Base-by-base conservation (phyloP, 2,113 vertebrate species). In the Grammomys dolichurus region DNA sequence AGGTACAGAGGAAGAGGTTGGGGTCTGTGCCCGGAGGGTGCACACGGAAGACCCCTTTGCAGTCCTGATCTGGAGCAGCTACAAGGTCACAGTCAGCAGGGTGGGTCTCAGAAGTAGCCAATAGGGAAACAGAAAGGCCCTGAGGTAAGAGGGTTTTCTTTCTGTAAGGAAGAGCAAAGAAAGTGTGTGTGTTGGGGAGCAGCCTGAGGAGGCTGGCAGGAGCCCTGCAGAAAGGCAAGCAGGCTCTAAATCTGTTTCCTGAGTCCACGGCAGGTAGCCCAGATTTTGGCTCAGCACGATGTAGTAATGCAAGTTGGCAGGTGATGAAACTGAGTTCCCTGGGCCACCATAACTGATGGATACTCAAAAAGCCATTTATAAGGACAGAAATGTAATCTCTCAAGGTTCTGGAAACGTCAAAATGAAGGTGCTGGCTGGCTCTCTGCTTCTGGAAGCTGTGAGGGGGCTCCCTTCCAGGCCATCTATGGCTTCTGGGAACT, bases 171-270 rank as follows among this genome's bases (percentile, higher is more conserved):
- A 24, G n/a, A 72, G n/a, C 72, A 89, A 82, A 82, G 80, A 40
- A n/a, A 58, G 20, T 58, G 80, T 82, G 51, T 54, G 31, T 36
- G 43, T 24, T 36, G 78, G 17, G 26, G 9, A 40, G 46, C 7
- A 5, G 54, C 48, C n/a, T 36, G 40, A 63, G 77, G 28, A 36
- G 24, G n/a, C 11, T 54, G 24, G 28, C 5, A 40, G 80, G 13
- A 51, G n/a, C 5, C 5, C 80, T 28, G 7, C 58, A 43, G n/a
- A 51, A 81, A 54, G 67, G 54, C 17, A 13, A 40, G 48, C 24
- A 0, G 31, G 31, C 5, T 28, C 87, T 70, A 58, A 22, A 14
- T 20, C 69, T 0, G 1, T 24, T 56, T 7, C 56, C 26, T 1
- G 8, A 87, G 54, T 3, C 31, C 17, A 7, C 0, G 7, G 13